These are phyloP conservation scores for Erethizon dorsatum DNA, from an alignment of 2,797 vertebrate genomes.

Conservation along the genomic window DNA sequence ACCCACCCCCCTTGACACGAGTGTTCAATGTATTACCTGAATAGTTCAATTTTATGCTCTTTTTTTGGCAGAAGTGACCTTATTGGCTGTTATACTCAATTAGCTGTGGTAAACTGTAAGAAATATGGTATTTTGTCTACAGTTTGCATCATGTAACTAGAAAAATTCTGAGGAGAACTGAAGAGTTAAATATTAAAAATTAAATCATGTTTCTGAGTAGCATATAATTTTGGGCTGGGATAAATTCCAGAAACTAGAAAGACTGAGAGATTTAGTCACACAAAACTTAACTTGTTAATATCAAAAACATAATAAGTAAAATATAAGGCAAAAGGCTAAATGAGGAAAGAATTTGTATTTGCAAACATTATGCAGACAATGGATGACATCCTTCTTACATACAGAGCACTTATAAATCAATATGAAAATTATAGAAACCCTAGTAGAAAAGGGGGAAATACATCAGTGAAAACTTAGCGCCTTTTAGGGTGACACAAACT, in stretches of 20 bases:
- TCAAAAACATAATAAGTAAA: background rate
- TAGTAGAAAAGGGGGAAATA: background rate
- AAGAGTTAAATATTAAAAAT: slow-evolving; percentile 39
- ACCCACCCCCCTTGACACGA: background rate
- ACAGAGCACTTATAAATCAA: slow-evolving; percentile 20
- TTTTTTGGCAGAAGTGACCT: background rate
- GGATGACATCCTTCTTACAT: slow-evolving; percentile 7
- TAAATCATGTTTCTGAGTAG: background rate
- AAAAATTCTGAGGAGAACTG: background rate
- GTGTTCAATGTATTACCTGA: background rate
- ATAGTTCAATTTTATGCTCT: background rate
- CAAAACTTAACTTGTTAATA: background rate
- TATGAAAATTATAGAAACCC: background rate
- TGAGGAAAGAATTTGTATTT: slow-evolving; percentile 8
- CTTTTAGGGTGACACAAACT: background rate
- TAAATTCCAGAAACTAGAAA: background rate
- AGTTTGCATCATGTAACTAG: background rate
- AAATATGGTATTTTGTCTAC: background rate
- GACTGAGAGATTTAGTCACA: background rate
- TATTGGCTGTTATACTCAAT: background rate
- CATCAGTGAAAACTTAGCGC: background rate
- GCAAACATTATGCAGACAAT: background rate
- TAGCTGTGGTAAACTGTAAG: background rate
- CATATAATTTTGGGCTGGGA: background rate
- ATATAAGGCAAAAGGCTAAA: background rate